phyloP scores from a whole-genome alignment of 2,888 invertebrate genomes.

The Crocallis elinguaria region DNA sequence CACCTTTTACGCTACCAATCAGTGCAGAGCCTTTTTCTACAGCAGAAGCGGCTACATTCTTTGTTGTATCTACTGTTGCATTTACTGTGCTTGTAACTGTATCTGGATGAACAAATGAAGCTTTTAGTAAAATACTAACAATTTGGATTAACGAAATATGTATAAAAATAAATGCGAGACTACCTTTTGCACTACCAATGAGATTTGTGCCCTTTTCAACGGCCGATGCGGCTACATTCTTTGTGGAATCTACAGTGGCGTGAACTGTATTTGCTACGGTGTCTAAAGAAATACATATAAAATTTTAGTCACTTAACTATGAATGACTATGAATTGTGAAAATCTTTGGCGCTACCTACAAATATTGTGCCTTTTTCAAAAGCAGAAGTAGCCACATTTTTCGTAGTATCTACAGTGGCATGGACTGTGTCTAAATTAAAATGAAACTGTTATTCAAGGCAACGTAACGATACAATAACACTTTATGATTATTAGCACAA shows the following conservation, averaged over 20 bases:
- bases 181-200: constrained; percentile 52
- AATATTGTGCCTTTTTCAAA: constrained; percentile 53
- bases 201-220: constrained; percentile 52
- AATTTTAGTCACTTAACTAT: neutral
- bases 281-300: constrained; percentile 38
- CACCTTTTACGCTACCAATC: constrained; percentile 54
- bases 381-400: constrained; percentile 48
- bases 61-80: constrained; percentile 58
- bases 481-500: neutral
- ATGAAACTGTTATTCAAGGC: too few relatives aligned
- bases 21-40: constrained; percentile 52
- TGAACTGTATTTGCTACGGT: constrained; percentile 49
- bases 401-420: constrained; percentile 48
- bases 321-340: neutral
- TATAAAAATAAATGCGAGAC: neutral
- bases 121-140: neutral
- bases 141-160: neutral
- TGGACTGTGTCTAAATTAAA: constrained; percentile 45
- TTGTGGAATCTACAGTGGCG: constrained; percentile 56
- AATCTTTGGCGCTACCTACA: constrained; percentile 55
- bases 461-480: neutral
- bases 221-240: constrained; percentile 53
- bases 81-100: constrained; percentile 54
- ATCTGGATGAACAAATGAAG: constrained; percentile 44
- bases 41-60: constrained; percentile 55